Conservation (phyloP, 2,888 invertebrate species). For the Hoplodrina blanda region DNA sequence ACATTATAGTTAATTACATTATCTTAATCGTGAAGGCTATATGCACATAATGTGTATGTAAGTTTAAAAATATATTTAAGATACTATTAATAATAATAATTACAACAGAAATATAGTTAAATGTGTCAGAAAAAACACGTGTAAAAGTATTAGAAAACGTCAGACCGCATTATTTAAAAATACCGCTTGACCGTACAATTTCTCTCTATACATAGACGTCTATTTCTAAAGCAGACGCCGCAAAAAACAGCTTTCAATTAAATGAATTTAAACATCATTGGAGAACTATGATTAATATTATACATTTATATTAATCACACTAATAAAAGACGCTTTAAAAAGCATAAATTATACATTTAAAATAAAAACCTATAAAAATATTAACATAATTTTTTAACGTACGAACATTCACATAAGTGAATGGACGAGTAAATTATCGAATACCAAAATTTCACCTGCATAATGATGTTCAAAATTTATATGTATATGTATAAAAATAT, state of each 20-base stretch:
- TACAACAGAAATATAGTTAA: background rate
- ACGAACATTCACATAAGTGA: constrained; percentile 22
- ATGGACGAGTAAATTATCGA: constrained; percentile 27
- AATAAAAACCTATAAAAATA: constrained; percentile 23
- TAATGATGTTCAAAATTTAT: constrained; percentile 27
- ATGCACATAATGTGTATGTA: background rate
- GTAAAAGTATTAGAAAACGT: constrained; percentile 42
- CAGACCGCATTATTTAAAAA: constrained; percentile 42
- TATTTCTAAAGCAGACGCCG: constrained; percentile 45
- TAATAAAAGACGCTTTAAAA: constrained; percentile 1
- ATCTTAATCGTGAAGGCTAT: background rate
- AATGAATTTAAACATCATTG: constrained; percentile 13
- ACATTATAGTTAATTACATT: background rate
- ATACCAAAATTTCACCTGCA: constrained; percentile 52
- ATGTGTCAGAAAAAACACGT: background rate
- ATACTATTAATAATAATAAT: background rate
- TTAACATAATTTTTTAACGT: constrained; percentile 30
- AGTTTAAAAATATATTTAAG: background rate
- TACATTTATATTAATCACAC: background rate
- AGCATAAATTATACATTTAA: constrained; percentile 31
- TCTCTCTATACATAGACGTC: constrained; percentile 46
- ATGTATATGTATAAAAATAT: constrained; percentile 25
- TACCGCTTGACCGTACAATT: constrained; percentile 44
- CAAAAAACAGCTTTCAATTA: constrained; percentile 45
- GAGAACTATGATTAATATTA: background rate